Conservation (phyloP, 2,888 invertebrate species). For the Allacma fusca region DNA sequence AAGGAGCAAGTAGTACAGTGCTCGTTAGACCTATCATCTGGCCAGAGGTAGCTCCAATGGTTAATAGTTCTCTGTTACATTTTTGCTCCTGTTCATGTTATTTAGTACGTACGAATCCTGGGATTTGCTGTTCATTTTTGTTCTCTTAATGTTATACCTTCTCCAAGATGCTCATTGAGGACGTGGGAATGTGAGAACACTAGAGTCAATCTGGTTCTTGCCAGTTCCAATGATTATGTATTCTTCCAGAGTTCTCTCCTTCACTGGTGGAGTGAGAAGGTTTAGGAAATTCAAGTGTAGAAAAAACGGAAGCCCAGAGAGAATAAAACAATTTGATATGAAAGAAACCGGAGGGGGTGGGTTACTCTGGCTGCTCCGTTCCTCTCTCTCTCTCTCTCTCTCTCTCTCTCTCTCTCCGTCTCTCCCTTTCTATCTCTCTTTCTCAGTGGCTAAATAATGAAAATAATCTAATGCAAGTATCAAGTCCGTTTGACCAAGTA, state of each 20-base stretch:
- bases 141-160: too few relatives aligned
- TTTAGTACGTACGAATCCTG: too few relatives aligned
- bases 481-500: slow-evolving; percentile 25
- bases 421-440: neutral
- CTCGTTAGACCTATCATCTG: too few relatives aligned
- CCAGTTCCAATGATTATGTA: slow-evolving; percentile 21
- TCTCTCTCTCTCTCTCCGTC: slow-evolving; percentile 5
- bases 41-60: too few relatives aligned
- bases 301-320: slow-evolving; percentile 39
- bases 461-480: slow-evolving; percentile 38
- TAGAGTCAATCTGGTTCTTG: neutral
- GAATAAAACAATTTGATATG: slow-evolving; percentile 41
- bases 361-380: slow-evolving; percentile 1
- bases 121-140: too few relatives aligned
- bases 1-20: neutral
- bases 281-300: slow-evolving; percentile 16
- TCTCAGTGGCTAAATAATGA: slow-evolving; percentile 34
- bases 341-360: slow-evolving; percentile 43
- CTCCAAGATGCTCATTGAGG: too few relatives aligned
- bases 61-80: too few relatives aligned
- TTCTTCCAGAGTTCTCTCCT: slow-evolving; percentile 24
- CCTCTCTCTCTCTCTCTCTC: neutral
- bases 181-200: neutral
- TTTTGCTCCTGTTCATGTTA: slow-evolving; percentile 18
- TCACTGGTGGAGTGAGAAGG: slow-evolving; percentile 17